Percentiles rank a stretch among this genome's conserved stretches.
phyloP scores from a whole-genome alignment of 2,113 vertebrate genomes.

The Balaenoptera acutorostrata region DNA sequence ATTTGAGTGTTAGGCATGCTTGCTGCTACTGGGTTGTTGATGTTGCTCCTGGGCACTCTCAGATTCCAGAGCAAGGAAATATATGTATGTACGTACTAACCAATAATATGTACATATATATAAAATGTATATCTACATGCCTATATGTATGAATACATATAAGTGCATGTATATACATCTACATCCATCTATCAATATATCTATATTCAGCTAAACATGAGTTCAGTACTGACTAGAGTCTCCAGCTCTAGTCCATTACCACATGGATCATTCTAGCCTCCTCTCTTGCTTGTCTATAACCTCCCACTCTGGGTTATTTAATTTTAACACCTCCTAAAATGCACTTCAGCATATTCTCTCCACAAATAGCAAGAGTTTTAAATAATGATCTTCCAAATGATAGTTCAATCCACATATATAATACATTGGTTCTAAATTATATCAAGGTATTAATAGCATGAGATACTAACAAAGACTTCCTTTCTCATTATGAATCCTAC shows the following conservation, averaged over 20 bases:
- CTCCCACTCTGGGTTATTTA: background rate
- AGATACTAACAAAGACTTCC: constrained; percentile 11
- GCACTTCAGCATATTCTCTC: background rate
- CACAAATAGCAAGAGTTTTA: background rate
- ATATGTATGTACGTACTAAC: background rate
- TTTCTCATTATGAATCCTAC: constrained; percentile 39
- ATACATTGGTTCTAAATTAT: background rate
- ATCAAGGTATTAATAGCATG: background rate
- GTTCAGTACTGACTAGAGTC: background rate
- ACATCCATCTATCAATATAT: background rate
- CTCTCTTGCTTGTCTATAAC: background rate
- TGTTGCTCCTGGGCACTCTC: background rate
- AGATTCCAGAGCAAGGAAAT: background rate
- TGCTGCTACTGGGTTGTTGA: background rate
- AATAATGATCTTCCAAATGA: background rate
- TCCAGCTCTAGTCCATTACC: background rate
- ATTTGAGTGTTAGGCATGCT: background rate
- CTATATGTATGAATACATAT: background rate
- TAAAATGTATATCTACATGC: background rate
- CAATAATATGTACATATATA: background rate
- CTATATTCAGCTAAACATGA: background rate
- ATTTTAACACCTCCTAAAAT: background rate
- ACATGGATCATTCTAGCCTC: background rate
- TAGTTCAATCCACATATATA: background rate
- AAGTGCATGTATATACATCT: too few relatives aligned